phyloP scores from a whole-genome alignment of 2,797 vertebrate species.

The Liasis olivaceus region DNA sequence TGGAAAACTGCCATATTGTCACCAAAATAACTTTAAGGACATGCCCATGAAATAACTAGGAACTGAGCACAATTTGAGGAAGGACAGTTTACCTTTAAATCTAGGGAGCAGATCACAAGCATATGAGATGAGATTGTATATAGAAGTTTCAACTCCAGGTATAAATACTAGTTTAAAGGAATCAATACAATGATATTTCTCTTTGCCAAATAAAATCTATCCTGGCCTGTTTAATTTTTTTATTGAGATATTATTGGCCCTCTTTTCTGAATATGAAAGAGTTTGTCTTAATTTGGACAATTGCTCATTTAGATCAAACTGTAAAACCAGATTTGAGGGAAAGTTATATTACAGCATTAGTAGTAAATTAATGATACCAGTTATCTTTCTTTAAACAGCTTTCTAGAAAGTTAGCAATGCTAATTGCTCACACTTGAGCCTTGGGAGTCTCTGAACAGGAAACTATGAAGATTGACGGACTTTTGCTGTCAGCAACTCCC shows the following conservation, averaged over 20 bases:
- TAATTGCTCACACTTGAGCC: conserved; percentile 14
- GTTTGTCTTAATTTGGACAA: background rate
- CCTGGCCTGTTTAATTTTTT: conserved; percentile 10
- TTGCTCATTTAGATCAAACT: background rate
- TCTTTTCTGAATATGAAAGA: conserved; percentile 15
- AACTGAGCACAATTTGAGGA: background rate
- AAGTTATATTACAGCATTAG: background rate
- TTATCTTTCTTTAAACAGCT: background rate
- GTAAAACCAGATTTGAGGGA: conserved; percentile 14
- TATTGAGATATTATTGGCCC: background rate
- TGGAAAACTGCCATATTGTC: background rate
- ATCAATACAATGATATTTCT: conserved; percentile 21
- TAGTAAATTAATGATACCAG: background rate
- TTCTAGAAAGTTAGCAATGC: conserved; percentile 29
- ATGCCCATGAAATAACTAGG: background rate
- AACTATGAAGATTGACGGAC: background rate
- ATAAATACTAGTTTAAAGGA: conserved; percentile 10
- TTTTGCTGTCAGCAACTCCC: background rate
- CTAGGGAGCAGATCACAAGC: background rate
- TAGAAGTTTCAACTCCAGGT: background rate
- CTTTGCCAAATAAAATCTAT: conserved; percentile 20
- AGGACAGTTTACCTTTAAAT: background rate
- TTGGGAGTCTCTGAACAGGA: conserved; percentile 33
- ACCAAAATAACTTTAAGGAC: background rate
- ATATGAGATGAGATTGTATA: background rate